Conservation (phyloP, 1,140 invertebrate species). For the Mylabris phalerata region DNA sequence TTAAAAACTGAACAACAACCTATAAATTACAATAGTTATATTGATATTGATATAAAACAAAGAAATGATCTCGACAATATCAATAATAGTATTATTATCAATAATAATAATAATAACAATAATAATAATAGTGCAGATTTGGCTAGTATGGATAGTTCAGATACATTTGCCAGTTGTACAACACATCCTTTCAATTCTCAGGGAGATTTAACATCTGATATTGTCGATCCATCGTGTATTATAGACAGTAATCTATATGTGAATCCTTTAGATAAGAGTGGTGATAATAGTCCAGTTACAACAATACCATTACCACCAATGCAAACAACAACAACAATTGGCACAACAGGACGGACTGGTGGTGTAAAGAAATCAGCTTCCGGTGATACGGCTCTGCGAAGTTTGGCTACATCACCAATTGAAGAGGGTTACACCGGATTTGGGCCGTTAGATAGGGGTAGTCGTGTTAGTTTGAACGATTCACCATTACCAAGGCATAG, state of each 20-base stretch:
- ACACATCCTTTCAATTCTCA: slow-evolving; percentile 87
- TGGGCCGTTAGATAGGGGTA: slow-evolving; percentile 48
- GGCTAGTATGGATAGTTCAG: slow-evolving; percentile 74
- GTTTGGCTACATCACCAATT: slow-evolving; percentile 46
- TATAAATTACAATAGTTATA: slow-evolving; percentile 38
- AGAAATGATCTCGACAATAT: slow-evolving; percentile 7
- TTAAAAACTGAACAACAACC: slow-evolving; percentile 46
- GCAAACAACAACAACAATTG: slow-evolving; percentile 7
- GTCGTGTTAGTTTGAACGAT: slow-evolving; percentile 59
- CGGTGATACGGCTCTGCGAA: slow-evolving; percentile 60
- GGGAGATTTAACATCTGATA: slow-evolving; percentile 69
- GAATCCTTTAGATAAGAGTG: slow-evolving; percentile 74
- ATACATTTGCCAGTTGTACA: slow-evolving; percentile 93
- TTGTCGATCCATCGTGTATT: slow-evolving; percentile 43
- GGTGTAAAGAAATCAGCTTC: slow-evolving; percentile 70
- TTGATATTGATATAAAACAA: slow-evolving; percentile 38
- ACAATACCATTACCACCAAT: slow-evolving; percentile 23
- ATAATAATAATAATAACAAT: slow-evolving; percentile 39
- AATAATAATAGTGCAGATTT: slow-evolving; percentile 55
- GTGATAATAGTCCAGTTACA: slow-evolving; percentile 39
- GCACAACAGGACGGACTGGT: slow-evolving; percentile 30
- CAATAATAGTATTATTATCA: no score
- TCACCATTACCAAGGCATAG: slow-evolving; percentile 70
- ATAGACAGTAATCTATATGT: slow-evolving; percentile 81
- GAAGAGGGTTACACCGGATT: slow-evolving; percentile 50